Evolutionary conservation across 1,140 invertebrate genomes (phyloP).

Genomic region (Patella vulgata): DNA sequence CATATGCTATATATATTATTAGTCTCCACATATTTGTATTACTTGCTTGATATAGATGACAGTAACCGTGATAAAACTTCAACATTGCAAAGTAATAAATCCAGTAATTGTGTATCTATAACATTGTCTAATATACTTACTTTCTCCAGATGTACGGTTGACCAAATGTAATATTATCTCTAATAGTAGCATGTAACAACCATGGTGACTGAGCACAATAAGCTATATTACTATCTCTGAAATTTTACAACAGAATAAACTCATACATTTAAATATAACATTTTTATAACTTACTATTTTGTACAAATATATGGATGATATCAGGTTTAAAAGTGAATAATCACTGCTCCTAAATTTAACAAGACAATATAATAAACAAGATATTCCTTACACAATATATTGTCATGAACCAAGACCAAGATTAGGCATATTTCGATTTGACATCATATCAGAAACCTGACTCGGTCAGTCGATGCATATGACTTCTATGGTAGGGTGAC

Average conservation of each 20-base stretch:
- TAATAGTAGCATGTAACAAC: slow-evolving; percentile 71
- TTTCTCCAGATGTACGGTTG: slow-evolving; percentile 50
- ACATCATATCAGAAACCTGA: too few relatives aligned
- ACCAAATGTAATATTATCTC: slow-evolving; percentile 59
- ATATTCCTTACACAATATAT: not conserved
- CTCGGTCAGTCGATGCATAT: too few relatives aligned
- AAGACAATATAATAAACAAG: not conserved
- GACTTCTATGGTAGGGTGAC: too few relatives aligned
- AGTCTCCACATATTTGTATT: too few relatives aligned
- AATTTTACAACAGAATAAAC: slow-evolving; percentile 7
- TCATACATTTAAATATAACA: not conserved
- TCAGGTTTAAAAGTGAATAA: slow-evolving; percentile 8
- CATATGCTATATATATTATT: too few relatives aligned
- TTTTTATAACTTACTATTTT: not conserved
- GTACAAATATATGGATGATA: slow-evolving; percentile 4
- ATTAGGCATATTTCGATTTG: too few relatives aligned
- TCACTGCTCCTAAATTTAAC: not conserved
- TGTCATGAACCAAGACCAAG: too few relatives aligned
- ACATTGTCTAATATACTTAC: too few relatives aligned
- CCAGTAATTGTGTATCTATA: too few relatives aligned
- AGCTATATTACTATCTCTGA: slow-evolving; percentile 46
- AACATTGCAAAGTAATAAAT: too few relatives aligned
- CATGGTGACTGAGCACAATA: slow-evolving; percentile 91
- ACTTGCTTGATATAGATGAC: too few relatives aligned
- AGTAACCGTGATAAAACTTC: too few relatives aligned